Evolutionary conservation across 2,113 vertebrate species (phyloP).

Genomic region (Orcinus orca): DNA sequence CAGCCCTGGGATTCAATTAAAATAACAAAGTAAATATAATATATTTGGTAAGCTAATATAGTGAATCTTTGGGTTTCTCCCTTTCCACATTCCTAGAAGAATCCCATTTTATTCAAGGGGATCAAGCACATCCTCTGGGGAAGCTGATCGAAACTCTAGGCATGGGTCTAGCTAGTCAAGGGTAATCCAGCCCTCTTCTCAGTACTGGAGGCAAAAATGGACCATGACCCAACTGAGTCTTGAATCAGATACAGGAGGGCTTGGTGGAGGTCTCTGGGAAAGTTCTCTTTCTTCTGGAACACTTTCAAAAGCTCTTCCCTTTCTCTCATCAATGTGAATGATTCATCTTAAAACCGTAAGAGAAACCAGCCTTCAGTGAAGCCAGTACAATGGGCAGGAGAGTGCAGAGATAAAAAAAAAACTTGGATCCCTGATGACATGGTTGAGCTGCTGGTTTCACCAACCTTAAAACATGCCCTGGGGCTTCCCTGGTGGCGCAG

Average conservation of each 20-base stretch:
- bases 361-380: background rate
- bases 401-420: background rate
- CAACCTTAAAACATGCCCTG: background rate
- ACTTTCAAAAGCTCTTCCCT: background rate
- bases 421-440: background rate
- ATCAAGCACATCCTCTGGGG: background rate
- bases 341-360: background rate
- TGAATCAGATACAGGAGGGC: background rate
- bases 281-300: background rate
- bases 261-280: background rate
- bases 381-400: too few species aligned
- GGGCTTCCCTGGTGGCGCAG: too few species aligned
- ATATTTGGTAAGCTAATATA: background rate
- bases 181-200: background rate
- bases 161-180: background rate
- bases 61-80: background rate
- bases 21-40: slow-evolving; percentile 4
- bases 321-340: background rate
- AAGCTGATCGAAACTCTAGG: background rate
- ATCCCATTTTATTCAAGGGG: background rate
- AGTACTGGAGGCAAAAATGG: background rate
- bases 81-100: background rate
- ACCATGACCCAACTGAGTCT: too few species aligned
- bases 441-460: background rate
- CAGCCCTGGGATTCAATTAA: background rate